Percentiles rank a stretch among this genome's conserved stretches.
Conservation (phyloP, 2,113 vertebrate species). For the Gnathonemus echidnorhynchus region DNA sequence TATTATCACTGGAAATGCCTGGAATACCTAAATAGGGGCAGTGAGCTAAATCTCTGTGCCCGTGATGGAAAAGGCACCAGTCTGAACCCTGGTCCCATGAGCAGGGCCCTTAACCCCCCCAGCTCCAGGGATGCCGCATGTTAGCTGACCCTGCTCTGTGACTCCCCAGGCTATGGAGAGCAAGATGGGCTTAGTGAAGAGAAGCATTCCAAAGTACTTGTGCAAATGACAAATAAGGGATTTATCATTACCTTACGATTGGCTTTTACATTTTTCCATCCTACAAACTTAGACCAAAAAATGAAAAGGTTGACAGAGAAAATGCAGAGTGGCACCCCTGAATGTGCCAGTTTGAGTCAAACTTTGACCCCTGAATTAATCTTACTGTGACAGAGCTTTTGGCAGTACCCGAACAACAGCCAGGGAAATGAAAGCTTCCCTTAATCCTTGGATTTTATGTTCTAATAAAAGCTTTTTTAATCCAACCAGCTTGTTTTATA, state of each 20-base stretch:
- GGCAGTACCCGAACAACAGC: not conserved
- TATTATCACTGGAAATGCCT: not conserved
- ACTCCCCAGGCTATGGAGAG: not conserved
- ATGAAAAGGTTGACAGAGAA: not conserved
- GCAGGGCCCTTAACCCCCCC: not conserved
- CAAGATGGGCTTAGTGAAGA: not conserved
- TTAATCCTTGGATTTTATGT: not conserved
- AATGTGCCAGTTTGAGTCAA: not conserved
- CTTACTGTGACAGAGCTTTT: not conserved
- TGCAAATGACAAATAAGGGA: not conserved
- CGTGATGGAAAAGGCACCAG: not conserved
- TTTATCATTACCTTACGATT: not conserved
- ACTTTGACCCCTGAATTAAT: not conserved
- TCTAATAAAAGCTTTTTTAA: not conserved
- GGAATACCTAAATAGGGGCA: not conserved
- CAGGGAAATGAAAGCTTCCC: not conserved
- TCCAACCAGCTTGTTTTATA: not conserved
- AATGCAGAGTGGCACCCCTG: not conserved
- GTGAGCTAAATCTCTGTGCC: not conserved
- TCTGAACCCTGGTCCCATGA: not conserved
- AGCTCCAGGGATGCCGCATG: not conserved
- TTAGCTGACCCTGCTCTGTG: not conserved
- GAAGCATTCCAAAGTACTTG: not conserved
- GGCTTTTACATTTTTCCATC: not conserved
- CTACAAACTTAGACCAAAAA: not conserved